Conservation (phyloP, 2,797 vertebrate species). For the Arnoldichthys spilopterus region DNA sequence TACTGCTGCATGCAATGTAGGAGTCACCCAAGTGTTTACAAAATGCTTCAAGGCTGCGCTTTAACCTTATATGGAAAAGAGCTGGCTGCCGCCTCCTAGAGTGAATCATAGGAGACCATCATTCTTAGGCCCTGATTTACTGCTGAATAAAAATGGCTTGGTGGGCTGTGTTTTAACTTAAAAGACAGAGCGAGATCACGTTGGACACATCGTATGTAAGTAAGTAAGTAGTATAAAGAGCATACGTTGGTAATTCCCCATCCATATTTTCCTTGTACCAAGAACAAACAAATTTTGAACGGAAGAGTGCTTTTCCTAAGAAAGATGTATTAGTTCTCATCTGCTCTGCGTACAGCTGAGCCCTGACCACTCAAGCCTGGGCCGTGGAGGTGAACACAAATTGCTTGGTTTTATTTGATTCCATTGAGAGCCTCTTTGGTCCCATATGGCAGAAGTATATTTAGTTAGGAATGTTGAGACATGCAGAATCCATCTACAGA, state of each 20-base stretch:
- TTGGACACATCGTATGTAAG: slow-evolving; percentile 2
- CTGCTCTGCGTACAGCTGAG: slow-evolving; percentile 46
- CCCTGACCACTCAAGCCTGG: slow-evolving; percentile 42
- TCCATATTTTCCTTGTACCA: slow-evolving; percentile 13
- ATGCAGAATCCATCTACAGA: slow-evolving; percentile 22
- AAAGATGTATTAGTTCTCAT: slow-evolving; percentile 22
- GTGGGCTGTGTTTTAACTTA: slow-evolving; percentile 16
- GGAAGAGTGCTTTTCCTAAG: slow-evolving; percentile 21
- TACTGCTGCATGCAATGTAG: not conserved
- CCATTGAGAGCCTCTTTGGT: slow-evolving; percentile 77
- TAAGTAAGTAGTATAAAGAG: slow-evolving; percentile 19
- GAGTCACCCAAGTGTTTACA: slow-evolving; percentile 53
- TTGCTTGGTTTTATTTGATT: slow-evolving; percentile 68
- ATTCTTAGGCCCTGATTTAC: slow-evolving; percentile 17
- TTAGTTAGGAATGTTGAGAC: slow-evolving; percentile 74
- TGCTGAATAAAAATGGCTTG: slow-evolving; percentile 24
- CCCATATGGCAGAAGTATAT: slow-evolving; percentile 83
- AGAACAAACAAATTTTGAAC: slow-evolving; percentile 33
- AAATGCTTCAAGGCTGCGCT: slow-evolving; percentile 63
- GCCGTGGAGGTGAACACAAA: slow-evolving; percentile 38
- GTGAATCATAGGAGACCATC: slow-evolving; percentile 1
- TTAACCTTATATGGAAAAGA: slow-evolving; percentile 87
- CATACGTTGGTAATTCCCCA: slow-evolving; percentile 21
- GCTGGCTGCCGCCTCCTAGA: slow-evolving; percentile 65
- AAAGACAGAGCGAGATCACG: slow-evolving; percentile 4